Percentiles rank a stretch among this genome's conserved stretches.
phyloP scores from a whole-genome alignment of 2,888 invertebrate species.

The Ophraella communa region DNA sequence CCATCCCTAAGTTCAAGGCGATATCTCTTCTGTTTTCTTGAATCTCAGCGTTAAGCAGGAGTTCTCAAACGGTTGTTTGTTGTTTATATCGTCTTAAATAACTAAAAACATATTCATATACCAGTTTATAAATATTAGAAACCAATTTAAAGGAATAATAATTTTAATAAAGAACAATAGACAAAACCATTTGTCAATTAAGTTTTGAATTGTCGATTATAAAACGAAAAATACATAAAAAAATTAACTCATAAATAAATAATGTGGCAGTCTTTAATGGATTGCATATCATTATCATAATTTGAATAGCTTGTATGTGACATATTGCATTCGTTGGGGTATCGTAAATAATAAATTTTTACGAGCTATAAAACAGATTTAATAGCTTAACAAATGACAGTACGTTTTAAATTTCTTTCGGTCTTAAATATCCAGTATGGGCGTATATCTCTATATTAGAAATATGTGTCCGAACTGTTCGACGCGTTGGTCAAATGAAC shows the following conservation, averaged over 20 bases:
- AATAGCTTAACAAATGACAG: not conserved
- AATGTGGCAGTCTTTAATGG: conserved; percentile 1
- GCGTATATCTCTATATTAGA: not conserved
- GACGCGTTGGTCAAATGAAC: no score
- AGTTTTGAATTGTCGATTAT: not conserved
- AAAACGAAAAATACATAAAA: not conserved
- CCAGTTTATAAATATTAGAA: no score
- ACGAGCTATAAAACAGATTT: conserved; percentile 6
- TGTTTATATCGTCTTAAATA: no score
- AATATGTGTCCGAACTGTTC: not conserved
- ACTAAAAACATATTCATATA: no score
- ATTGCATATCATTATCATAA: conserved; percentile 9
- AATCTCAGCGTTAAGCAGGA: conserved; percentile 27
- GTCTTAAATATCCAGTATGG: not conserved
- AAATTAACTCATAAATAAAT: not conserved
- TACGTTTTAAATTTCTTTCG: not conserved
- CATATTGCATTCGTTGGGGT: conserved; percentile 5
- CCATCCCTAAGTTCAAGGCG: conserved; percentile 45
- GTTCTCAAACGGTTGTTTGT: conserved; percentile 36
- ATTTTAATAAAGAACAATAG: not conserved
- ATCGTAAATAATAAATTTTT: conserved; percentile 9
- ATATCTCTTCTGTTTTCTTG: conserved; percentile 32
- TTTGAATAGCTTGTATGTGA: not conserved
- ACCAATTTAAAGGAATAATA: no score
- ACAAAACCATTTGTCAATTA: not conserved